Base-by-base conservation (phyloP, 2,888 invertebrate genomes). In the Orthosia gracilis region DNA sequence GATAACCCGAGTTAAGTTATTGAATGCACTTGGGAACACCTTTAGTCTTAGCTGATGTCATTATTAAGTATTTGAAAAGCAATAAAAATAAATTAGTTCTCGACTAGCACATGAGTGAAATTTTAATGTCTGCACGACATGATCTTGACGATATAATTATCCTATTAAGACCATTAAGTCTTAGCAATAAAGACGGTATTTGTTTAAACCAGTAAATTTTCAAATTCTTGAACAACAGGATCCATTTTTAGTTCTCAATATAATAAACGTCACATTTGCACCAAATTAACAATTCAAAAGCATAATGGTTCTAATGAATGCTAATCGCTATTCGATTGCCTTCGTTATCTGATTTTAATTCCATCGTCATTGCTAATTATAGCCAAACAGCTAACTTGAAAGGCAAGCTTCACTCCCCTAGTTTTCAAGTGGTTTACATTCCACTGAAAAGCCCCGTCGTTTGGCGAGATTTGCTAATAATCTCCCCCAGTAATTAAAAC, bases 401-500 rank as follows among this genome's bases (percentile, higher is more conserved):
- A 79, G 74, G 78, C 70, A 68, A 75, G 71, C 75, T 75, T 84
- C 85, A 63, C 89, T 91, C 93, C 94, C 94, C 93, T 88, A 88
- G 84, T 87, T 86, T 87, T 90, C 80, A 90, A 94, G 93, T 91
- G 93, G 94, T 94, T 94, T 92, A 92, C 92, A 94, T 94, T 93
- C 93, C 94, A 89, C 90, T 92, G 91, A 90, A 94, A 94, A 94
- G 91, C 94, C 90, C 88, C 91, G 90, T 91, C 94, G 92, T 93
- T 92, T 89, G 87, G 87, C 85, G 94, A 94, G 93, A 94, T 94
- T 92, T 91, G 95, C 94, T 95, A 95, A 96, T 96, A 95, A 96
- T 94, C 93, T 94, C 96, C 96, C 96, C 95, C 92, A 93, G 95
- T 96, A 96, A 96, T 96, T 96, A 96, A 95, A 96, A 94, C 90